Evolutionary conservation across 2,113 vertebrate genomes (phyloP).

Genomic region (Clarias batrachus): DNA sequence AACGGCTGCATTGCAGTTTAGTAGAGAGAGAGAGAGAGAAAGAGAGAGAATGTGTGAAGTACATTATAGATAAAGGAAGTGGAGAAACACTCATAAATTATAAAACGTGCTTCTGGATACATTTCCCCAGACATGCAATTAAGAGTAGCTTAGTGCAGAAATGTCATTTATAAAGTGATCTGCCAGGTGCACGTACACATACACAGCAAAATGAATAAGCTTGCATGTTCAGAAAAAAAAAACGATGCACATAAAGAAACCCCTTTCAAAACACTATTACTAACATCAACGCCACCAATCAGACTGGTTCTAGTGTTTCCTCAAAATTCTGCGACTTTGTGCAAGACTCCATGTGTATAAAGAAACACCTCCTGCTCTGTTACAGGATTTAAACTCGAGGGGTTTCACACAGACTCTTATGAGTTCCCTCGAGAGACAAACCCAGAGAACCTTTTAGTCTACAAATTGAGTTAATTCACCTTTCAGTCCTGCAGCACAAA

Average conservation of each 20-base stretch:
- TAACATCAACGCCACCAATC: neutral
- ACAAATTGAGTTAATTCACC: neutral
- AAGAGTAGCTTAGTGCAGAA: neutral
- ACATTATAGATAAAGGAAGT: neutral
- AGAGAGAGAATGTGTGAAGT: neutral
- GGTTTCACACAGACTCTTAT: neutral
- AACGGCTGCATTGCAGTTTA: neutral
- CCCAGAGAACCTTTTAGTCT: neutral
- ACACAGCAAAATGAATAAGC: neutral
- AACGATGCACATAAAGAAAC: neutral
- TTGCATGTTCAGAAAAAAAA: neutral
- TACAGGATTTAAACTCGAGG: neutral
- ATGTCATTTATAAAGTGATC: constrained; percentile 12
- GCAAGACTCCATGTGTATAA: neutral
- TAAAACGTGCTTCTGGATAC: constrained; percentile 21
- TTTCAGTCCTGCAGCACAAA: neutral
- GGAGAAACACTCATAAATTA: constrained; percentile 7
- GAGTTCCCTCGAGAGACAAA: neutral
- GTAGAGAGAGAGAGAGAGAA: neutral
- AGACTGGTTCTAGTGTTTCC: neutral
- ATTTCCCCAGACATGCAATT: neutral
- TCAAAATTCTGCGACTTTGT: no score
- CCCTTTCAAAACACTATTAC: neutral
- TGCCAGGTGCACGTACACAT: neutral
- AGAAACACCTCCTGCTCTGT: neutral